Evolutionary conservation across 1,140 invertebrate species (phyloP).

Genomic region (Penaeus japonicus): DNA sequence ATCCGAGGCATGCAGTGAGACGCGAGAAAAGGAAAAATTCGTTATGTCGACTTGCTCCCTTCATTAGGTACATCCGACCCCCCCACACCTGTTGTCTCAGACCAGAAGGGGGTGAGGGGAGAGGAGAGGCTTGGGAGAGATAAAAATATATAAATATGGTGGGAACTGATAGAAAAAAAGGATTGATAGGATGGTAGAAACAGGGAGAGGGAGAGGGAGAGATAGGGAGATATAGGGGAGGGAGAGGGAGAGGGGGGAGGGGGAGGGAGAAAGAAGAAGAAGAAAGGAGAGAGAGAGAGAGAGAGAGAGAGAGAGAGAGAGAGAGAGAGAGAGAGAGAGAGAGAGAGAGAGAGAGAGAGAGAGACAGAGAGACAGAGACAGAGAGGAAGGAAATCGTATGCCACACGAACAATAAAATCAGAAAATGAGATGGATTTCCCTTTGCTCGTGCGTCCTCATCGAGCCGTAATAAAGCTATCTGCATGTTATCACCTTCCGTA

Average conservation of each 20-base stretch:
- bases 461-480: too few species aligned
- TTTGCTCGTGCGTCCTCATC: too few species aligned
- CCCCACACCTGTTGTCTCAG: slow-evolving; percentile 40
- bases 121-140: background rate
- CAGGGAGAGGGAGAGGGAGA: background rate
- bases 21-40: background rate
- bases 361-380: too few species aligned
- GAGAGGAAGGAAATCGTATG: too few species aligned
- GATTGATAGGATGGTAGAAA: background rate
- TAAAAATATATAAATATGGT: background rate
- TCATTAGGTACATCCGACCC: slow-evolving; percentile 20
- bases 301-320: background rate
- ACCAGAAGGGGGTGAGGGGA: background rate
- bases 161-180: background rate
- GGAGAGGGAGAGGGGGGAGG: background rate
- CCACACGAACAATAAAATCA: too few species aligned
- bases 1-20: background rate
- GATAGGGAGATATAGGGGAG: background rate
- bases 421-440: too few species aligned
- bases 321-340: background rate
- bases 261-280: background rate
- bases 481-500: too few species aligned
- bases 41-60: background rate
- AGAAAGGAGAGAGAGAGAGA: background rate
- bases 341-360: background rate